Base-by-base conservation (phyloP, 37 sponge, comb jelly and placozoan species). In the Mnemiopsis leidyi region DNA sequence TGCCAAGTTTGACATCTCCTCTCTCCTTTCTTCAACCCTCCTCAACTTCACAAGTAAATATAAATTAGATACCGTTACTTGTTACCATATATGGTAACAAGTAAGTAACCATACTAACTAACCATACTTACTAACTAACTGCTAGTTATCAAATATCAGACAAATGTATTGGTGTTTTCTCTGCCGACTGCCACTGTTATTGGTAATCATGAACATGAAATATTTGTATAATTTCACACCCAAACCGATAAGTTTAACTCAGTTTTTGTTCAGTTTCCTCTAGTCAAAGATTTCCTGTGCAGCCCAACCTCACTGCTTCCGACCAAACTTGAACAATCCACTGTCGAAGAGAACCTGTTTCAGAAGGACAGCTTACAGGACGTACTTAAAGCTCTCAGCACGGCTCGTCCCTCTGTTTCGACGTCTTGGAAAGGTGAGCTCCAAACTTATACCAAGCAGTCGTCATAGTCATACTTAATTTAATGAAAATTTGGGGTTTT, bases 341-440 rank as follows among this genome's bases (percentile, higher is more conserved):
- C 9, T 25, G 7, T 28, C 24, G 25, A 26, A 32, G 79, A 34
- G 1, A 77, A 32, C 1, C 36, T 34, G 3, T 32, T 34, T 16
- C 79, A 34, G 7, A 77, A 34, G 79, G 32, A 34, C 18, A 77
- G 79, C 36, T 77, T 77, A 32, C 32, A 77, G 79, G 79, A 77
- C 18, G 79, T 77, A 2, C 36, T 77, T 32, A 77, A 77, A 32
- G 79, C 79, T 0, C 79, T 77, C 36, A 77, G 79, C 36, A 3
- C 79, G 0, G 1, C 79, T 1, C 34, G 79, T 5, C 79, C 79
- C 18, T 32, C 79, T 16, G 61, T 48, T 48, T 48, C 61, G 5
- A 33, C 32, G 9, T 1, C 79, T 3, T 77, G 79, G 79, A n/a
- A n/a, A n/a, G n/a, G n/a, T n/a, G n/a, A n/a, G n/a, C n/a, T n/a